phyloP scores from a whole-genome alignment of 2,888 invertebrate species.

The Argyresthia albistria region DNA sequence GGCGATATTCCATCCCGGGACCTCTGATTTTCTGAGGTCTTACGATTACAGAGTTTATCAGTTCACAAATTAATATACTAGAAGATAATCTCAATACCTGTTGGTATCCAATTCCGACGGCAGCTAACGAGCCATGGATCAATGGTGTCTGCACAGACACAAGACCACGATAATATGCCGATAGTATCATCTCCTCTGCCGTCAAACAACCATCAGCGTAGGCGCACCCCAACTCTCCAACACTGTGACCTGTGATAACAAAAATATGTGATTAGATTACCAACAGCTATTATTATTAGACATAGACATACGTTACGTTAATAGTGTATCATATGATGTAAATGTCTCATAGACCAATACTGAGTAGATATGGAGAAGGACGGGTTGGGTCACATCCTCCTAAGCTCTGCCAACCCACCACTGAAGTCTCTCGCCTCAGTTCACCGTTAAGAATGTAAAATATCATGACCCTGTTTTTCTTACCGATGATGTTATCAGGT shows the following conservation, averaged over 20 bases:
- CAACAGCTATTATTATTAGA: background rate
- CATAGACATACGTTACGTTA: background rate
- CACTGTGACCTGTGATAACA: slow-evolving; percentile 37
- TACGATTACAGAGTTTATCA: too few relatives aligned
- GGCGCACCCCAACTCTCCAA: slow-evolving; percentile 92
- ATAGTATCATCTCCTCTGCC: slow-evolving; percentile 82
- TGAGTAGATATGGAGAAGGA: too few relatives aligned
- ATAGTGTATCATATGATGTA: background rate
- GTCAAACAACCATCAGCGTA: slow-evolving; percentile 92
- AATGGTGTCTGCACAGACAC: slow-evolving; percentile 76
- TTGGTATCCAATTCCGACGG: slow-evolving; percentile 76
- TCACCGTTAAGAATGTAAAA: too few relatives aligned
- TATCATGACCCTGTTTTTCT: too few relatives aligned
- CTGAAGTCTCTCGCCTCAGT: too few relatives aligned
- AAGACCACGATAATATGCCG: slow-evolving; percentile 83
- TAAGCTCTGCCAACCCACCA: too few relatives aligned
- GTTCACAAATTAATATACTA: background rate
- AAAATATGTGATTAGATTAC: background rate
- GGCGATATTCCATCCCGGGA: too few relatives aligned
- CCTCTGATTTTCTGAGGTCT: too few relatives aligned
- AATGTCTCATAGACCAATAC: too few relatives aligned
- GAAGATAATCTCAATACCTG: slow-evolving; percentile 30
- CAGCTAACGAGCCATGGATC: slow-evolving; percentile 86
- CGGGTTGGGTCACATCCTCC: too few relatives aligned
- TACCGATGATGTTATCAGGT: slow-evolving; percentile 33